Evolutionary conservation across 2,797 vertebrate genomes (phyloP), one percentile per base, ranked within the genome.

Genomic region (Gallinago stenura): DNA sequence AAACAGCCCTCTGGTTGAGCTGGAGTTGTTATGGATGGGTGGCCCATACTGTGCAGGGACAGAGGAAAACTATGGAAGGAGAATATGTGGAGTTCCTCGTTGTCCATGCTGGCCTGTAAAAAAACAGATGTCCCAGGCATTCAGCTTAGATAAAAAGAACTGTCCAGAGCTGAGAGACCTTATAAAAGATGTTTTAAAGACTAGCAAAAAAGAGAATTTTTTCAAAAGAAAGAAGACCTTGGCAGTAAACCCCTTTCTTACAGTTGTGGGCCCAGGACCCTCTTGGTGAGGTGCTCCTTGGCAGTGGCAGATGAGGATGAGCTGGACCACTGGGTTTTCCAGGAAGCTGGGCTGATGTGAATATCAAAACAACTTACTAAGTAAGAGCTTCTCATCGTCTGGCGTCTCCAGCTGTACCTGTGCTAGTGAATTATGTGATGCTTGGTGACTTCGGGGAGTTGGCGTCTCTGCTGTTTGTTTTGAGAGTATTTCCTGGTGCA

Each of bases 251-350:
- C 33, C 35, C 15, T n/a, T 82, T 61, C 33, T 39, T n/a, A 5
- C 24, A 45, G 30, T 0, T 1, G 5, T 26, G 46, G 70, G 26
- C 48, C 70, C 61, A 58, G 64, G 37, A 6, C 9, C 22, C 37
- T 37, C 0, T 2, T 37, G 60, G n/a, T 43, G 37, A 3, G 13
- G 7, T 22, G 41, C 7, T 50, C 12, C 12, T 15, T 25, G 0
- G 5, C 9, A 16, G 69, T 6, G 48, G 20, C 18, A 31, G 65
- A 8, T 35, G 31, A 30, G 48, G 72, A 15, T 48, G 48, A 53
- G 68, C 39, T n/a, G 70, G 19, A 1, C 25, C 60, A 6, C 25
- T 16, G 62, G 41, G 43, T 57, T 26, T 66, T 15, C 62, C 45
- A 13, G 65, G 60, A 43, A 17, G 21, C 31, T 48, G 78, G 9